Percentiles rank a stretch among this genome's conserved stretches.
phyloP scores from a whole-genome alignment of 2,888 invertebrate species.

The Myathropa florea region DNA sequence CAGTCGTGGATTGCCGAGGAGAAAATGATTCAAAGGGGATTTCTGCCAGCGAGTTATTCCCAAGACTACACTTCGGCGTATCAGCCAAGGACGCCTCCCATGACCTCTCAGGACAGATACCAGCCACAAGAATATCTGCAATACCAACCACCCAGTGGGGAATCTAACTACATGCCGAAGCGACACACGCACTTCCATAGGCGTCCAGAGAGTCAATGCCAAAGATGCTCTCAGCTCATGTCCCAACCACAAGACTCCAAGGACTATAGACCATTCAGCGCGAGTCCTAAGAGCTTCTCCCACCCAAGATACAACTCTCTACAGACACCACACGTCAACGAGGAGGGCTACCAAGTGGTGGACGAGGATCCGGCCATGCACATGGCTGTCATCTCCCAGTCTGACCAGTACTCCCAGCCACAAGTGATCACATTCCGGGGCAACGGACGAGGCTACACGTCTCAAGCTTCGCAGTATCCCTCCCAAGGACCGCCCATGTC shows the following conservation, averaged over 20 bases:
- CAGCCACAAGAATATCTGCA: background rate
- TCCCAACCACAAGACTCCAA: background rate
- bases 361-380: conserved; percentile 30
- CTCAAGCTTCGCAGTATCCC: background rate
- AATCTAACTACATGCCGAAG: background rate
- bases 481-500: background rate
- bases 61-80: background rate
- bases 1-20: background rate
- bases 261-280: background rate
- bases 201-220: background rate
- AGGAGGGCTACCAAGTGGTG: conserved; percentile 33
- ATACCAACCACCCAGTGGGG: no score
- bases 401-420: background rate
- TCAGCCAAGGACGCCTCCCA: background rate
- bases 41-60: background rate
- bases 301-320: background rate
- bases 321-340: background rate
- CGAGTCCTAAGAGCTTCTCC: background rate
- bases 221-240: background rate
- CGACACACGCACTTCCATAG: background rate
- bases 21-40: background rate
- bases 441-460: background rate
- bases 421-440: background rate
- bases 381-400: background rate
- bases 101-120: background rate